Evolutionary conservation across 2,888 invertebrate species (phyloP).

Genomic region (Tipula lateralis): DNA sequence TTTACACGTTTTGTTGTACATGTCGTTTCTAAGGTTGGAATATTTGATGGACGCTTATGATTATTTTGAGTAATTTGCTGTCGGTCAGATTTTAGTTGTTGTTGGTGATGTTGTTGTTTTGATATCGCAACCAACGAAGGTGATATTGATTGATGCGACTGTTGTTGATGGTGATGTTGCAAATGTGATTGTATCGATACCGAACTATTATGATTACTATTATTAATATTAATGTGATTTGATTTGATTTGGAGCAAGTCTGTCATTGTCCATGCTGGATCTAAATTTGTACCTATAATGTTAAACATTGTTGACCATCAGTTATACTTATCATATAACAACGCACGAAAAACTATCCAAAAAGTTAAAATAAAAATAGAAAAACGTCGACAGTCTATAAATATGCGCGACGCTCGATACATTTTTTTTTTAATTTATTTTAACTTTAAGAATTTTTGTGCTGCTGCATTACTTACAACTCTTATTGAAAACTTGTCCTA

Average conservation of each 20-base stretch:
- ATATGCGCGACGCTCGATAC: neutral
- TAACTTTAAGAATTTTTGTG: neutral
- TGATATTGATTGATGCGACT: neutral
- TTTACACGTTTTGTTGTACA: constrained; percentile 31
- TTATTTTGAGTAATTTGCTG: neutral
- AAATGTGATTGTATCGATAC: constrained; percentile 34
- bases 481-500: constrained; percentile 46
- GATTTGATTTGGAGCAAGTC: constrained; percentile 37
- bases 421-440: neutral
- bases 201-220: constrained; percentile 30
- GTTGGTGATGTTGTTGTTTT: neutral
- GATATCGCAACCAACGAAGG: neutral
- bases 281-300: constrained; percentile 44
- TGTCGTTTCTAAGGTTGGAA: constrained; percentile 34
- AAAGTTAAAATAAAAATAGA: neutral
- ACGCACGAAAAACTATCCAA: neutral
- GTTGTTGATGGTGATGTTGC: constrained; percentile 39
- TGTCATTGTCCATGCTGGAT: constrained; percentile 42
- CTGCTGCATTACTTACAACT: constrained; percentile 44
- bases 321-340: neutral
- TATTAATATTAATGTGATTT: constrained; percentile 27
- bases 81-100: constrained; percentile 29
- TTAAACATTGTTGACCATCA: too few species aligned
- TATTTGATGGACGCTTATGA: constrained; percentile 37
- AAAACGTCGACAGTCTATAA: neutral